phyloP scores from a whole-genome alignment of 2,888 invertebrate genomes.

The Melanchra persicariae region DNA sequence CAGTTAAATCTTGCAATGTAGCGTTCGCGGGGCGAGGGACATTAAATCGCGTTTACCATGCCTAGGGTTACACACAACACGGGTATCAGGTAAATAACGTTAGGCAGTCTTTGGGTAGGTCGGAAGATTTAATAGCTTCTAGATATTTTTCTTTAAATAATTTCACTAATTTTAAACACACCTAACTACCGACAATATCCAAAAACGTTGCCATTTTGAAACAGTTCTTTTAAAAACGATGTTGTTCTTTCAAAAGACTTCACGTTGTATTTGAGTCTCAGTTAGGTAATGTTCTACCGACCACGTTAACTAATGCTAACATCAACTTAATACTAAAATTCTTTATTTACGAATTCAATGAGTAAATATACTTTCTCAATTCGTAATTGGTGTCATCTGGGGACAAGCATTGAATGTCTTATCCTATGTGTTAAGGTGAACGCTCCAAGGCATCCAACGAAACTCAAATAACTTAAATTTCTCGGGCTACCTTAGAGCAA shows the following conservation, averaged over 20 bases:
- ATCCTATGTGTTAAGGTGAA: constrained; percentile 63
- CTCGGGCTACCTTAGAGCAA: constrained; percentile 6
- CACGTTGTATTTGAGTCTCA: constrained; percentile 57
- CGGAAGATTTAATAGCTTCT: constrained; percentile 90
- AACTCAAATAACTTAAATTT: constrained; percentile 7
- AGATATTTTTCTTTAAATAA: constrained; percentile 76
- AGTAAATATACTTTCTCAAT: constrained; percentile 72
- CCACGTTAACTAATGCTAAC: constrained; percentile 87
- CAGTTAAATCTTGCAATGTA: constrained; percentile 80
- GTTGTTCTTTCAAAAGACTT: constrained; percentile 59
- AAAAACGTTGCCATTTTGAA: constrained; percentile 67
- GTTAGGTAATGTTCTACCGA: constrained; percentile 83
- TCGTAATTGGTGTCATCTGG: constrained; percentile 83
- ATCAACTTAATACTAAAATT: constrained; percentile 81
- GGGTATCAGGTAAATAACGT: constrained; percentile 86
- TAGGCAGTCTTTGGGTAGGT: constrained; percentile 91
- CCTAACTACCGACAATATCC: constrained; percentile 79
- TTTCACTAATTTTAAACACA: constrained; percentile 79
- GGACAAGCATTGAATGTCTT: constrained; percentile 75
- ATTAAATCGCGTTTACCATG: constrained; percentile 74
- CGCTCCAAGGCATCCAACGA: constrained; percentile 10
- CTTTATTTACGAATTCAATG: constrained; percentile 70
- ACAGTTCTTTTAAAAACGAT: constrained; percentile 38
- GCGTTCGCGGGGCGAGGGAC: constrained; percentile 83
- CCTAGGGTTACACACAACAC: constrained; percentile 84